Percentiles rank a stretch among this genome's conserved stretches.
Conservation (phyloP, 2,797 vertebrate genomes). For the Spheniscus humboldti region DNA sequence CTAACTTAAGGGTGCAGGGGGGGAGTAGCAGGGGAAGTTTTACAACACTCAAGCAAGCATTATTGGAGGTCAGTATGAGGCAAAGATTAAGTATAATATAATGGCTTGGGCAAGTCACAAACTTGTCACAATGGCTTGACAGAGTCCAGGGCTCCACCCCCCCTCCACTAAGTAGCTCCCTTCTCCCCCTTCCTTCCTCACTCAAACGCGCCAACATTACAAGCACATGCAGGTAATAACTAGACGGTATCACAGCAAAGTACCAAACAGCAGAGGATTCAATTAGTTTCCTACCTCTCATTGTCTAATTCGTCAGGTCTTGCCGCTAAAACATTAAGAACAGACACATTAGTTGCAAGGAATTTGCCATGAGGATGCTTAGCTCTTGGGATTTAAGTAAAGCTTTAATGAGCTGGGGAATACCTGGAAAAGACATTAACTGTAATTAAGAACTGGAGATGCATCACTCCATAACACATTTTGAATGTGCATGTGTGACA, state of each 20-base stretch:
- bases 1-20: not conserved
- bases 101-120: not conserved
- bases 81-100: not conserved
- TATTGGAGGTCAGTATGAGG: not conserved
- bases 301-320: constrained; percentile 84
- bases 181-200: not conserved
- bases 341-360: constrained; percentile 72
- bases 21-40: not conserved
- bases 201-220: not conserved
- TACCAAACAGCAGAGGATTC: constrained; percentile 26
- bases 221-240: not conserved
- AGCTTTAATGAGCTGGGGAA: constrained; percentile 37
- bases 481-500: not conserved
- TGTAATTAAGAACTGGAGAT: not conserved
- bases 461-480: not conserved
- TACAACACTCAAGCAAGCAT: not conserved
- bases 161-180: not conserved
- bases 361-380: constrained; percentile 55
- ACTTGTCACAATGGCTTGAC: not conserved
- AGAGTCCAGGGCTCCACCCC: not conserved
- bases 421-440: constrained; percentile 14
- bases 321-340: constrained; percentile 82
- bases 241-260: not conserved
- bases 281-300: constrained; percentile 86
- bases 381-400: constrained; percentile 54